Percentiles rank a stretch among this genome's conserved stretches.
Conservation (phyloP, 2,888 invertebrate species). For the Eueremaeus valkanovi region DNA sequence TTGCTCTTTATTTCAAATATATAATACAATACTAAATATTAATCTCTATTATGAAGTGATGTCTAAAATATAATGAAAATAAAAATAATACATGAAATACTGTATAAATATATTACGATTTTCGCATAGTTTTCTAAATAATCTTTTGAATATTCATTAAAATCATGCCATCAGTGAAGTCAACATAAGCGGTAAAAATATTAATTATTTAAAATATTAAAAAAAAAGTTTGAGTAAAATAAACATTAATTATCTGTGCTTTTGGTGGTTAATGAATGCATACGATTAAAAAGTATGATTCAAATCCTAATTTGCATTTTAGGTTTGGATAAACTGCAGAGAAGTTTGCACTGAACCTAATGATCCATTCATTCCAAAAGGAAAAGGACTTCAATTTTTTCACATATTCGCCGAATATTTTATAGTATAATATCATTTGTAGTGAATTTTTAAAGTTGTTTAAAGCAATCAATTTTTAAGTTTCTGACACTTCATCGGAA, state of each 20-base stretch:
- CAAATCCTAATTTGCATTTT: background rate
- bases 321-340: background rate
- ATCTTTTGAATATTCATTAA: too few species aligned
- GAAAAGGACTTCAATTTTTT: conserved; percentile 4
- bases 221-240: background rate
- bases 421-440: background rate
- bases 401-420: background rate
- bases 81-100: background rate
- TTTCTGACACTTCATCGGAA: conserved; percentile 30
- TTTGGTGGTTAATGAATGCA: background rate
- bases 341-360: background rate
- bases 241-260: background rate
- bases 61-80: background rate
- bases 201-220: too few species aligned
- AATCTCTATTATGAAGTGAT: background rate
- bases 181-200: too few species aligned
- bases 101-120: too few species aligned
- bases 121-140: too few species aligned
- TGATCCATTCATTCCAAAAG: background rate
- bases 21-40: background rate
- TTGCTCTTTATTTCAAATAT: background rate
- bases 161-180: too few species aligned
- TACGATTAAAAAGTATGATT: too few species aligned
- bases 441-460: background rate
- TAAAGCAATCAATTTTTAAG: conserved; percentile 26